Base-by-base conservation (phyloP, 2,797 vertebrate species). In the Bradypus variegatus region DNA sequence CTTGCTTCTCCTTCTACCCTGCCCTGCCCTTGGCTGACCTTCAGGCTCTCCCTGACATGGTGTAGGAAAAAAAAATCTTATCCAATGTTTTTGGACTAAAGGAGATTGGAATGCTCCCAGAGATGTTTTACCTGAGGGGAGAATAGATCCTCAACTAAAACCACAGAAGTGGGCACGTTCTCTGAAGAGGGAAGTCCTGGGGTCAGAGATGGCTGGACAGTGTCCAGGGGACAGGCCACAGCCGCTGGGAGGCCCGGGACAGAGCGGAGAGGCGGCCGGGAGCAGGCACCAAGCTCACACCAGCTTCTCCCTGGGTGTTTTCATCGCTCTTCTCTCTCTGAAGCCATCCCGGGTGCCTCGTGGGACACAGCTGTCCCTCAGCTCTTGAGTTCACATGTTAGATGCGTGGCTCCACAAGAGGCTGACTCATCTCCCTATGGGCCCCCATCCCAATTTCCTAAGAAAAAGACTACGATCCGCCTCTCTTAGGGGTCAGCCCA, bases 281-380 rank as follows among this genome's bases (percentile, higher is more conserved):
- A 14, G 41, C 18, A 0, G 15, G 8, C 10, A 2, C 29, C 2
- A 6, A 8, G 58, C 55, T 16, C 78, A 48, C 1, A 2, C 33
- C 27, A 29, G 33, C 27, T 19, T 58, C 3, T 45, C 19, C 38
- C 65, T 41, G 21, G 2, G 13, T 36, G 29, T 67, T 23, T 45
- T 31, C 9, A 14, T 76, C 16, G 33, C 36, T 45, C 31, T 60
- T 18, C 55, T 45, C 53, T 45, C 64, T 70, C 77, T 13, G 25
- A 72, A 29, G 14, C 53, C 12, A 53, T 53, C 53, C 53, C 16
- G 53, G 53, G 53, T 53, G 53, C 19, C 33, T 7, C 36, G 45
- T 21, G 80, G 38, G 14, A 77, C 50, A 62, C 7, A 7, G 36
- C 10, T 67, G 29, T 9, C 25, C 50, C 9, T 53, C 21, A 27